phyloP scores from a whole-genome alignment of 2,888 invertebrate species.

The Macrosoma leucophasiata region DNA sequence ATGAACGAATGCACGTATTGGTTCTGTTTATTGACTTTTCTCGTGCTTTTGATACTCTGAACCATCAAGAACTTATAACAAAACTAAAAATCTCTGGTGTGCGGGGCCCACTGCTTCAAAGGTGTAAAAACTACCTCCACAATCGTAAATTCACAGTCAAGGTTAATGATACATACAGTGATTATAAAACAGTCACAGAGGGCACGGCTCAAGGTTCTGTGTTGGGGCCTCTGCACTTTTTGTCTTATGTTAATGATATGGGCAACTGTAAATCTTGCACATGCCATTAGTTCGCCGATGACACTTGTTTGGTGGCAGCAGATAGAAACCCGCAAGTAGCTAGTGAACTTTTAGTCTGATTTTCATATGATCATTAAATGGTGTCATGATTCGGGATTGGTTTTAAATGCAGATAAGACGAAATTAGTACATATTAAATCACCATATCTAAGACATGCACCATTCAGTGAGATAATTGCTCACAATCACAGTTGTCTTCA shows the following conservation, averaged over 20 bases:
- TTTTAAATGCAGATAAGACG: conserved; percentile 18
- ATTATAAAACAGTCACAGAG: conserved; percentile 3
- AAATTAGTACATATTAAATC: conserved; percentile 17
- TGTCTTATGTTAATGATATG: conserved; percentile 21
- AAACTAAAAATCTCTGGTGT: conserved; percentile 17
- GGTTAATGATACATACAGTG: conserved; percentile 8
- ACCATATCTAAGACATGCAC: conserved; percentile 5
- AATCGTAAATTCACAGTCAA: conserved; percentile 14
- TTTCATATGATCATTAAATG: conserved; percentile 8
- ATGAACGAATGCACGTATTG: conserved; percentile 17
- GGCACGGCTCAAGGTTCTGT: conserved; percentile 22
- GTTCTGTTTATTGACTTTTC: conserved; percentile 20
- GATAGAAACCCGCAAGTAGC: no score
- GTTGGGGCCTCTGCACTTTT: conserved; percentile 17
- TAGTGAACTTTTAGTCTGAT: no score
- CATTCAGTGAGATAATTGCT: conserved; percentile 7
- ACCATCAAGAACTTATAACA: conserved; percentile 16
- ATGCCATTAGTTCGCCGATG: conserved; percentile 22
- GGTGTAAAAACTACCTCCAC: conserved; percentile 17
- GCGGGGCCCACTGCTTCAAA: conserved; percentile 13
- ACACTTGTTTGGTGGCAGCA: conserved; percentile 16
- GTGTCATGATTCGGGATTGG: conserved; percentile 18
- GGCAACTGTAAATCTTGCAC: conserved; percentile 7
- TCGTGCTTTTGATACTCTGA: conserved; percentile 20
- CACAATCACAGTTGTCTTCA: conserved; percentile 21